Evolutionary conservation across 1,140 invertebrate species (phyloP).

Genomic region (Macrotrachela quadricornifera): DNA sequence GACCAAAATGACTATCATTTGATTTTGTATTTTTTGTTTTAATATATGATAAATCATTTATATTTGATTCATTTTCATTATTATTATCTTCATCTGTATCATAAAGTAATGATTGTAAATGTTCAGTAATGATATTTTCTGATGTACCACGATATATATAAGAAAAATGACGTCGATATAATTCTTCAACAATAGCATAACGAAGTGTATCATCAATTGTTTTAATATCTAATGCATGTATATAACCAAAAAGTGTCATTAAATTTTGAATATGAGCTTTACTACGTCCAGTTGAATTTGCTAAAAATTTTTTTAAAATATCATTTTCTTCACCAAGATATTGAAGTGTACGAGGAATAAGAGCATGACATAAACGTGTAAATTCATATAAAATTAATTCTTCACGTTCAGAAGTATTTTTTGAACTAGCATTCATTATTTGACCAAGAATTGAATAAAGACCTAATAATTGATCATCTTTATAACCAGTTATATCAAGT

Average conservation of each 20-base stretch:
- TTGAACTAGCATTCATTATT: constrained; percentile 11
- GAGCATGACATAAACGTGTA: not conserved
- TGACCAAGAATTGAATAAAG: constrained; percentile 12
- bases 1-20: too few species aligned
- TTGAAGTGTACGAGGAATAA: constrained; percentile 6
- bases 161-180: too few species aligned
- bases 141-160: too few species aligned
- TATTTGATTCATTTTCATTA: too few species aligned
- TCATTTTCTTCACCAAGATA: not conserved
- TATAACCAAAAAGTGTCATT: constrained; percentile 12
- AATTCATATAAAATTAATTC: not conserved
- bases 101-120: too few species aligned
- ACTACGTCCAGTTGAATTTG: constrained; percentile 10
- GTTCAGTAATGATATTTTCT: too few species aligned
- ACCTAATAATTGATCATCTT: constrained; percentile 12
- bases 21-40: too few species aligned
- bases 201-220: constrained; percentile 2
- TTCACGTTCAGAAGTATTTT: constrained; percentile 5
- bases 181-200: not conserved
- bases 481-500: constrained; percentile 13
- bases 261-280: constrained; percentile 13
- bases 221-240: constrained; percentile 10
- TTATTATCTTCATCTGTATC: too few species aligned
- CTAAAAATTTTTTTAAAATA: constrained; percentile 10
- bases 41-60: too few species aligned